A percentile compares a stretch with the other conserved stretches of the same genome.
Conservation (phyloP, 2,888 invertebrate species). For the Dryocosmus kuriphilus region DNA sequence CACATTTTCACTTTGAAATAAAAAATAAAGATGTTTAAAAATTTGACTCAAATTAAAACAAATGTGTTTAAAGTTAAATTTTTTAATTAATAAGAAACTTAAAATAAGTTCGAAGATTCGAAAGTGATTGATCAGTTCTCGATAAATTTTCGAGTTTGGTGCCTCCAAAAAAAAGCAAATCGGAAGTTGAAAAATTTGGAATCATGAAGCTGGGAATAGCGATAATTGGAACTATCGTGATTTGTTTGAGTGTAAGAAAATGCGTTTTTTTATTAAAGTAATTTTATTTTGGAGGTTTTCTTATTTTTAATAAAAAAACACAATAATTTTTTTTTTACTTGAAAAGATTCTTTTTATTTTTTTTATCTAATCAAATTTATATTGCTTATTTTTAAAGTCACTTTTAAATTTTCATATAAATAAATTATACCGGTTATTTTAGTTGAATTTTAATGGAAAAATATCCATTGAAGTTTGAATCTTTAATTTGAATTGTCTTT, state of each 20-base stretch:
- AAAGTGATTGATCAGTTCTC: not conserved
- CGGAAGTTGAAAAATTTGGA: not conserved
- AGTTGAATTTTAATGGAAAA: too few species aligned
- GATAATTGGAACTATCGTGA: slow-evolving; percentile 18
- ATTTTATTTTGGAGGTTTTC: not conserved
- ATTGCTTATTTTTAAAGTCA: too few species aligned
- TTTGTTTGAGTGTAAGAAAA: slow-evolving; percentile 29
- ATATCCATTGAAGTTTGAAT: too few species aligned
- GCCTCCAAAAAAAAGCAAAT: not conserved
- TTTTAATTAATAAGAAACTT: not conserved
- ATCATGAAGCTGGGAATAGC: slow-evolving; percentile 22
- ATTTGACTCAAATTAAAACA: not conserved
- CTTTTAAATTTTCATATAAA: too few species aligned
- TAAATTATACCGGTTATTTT: too few species aligned
- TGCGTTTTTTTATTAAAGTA: not conserved
- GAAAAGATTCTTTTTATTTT: not conserved
- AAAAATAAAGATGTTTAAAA: slow-evolving; percentile 1
- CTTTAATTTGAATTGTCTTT: too few species aligned
- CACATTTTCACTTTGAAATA: not conserved
- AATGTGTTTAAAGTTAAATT: not conserved
- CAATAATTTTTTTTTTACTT: not conserved
- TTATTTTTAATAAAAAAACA: not conserved
- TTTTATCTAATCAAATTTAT: too few species aligned
- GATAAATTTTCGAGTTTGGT: not conserved
- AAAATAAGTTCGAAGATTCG: not conserved